These are phyloP conservation scores for Paramuricea clavata DNA, from an alignment of 92 coral and sea anemone species.

Conservation along the genomic window DNA sequence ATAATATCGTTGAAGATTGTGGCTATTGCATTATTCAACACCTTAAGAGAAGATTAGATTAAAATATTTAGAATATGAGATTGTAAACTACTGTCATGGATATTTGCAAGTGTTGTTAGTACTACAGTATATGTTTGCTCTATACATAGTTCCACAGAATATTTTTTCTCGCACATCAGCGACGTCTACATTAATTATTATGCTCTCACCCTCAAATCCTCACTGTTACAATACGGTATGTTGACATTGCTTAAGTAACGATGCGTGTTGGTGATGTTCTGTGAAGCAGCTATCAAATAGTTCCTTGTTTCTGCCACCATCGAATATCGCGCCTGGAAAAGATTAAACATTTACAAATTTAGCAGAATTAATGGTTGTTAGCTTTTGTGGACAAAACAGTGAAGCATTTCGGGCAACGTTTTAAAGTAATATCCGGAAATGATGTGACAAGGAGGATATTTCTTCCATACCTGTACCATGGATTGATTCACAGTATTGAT, in stretches of 20 bases:
- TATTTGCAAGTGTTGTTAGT: not conserved
- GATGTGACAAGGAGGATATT: too few relatives aligned
- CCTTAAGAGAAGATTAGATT: constrained; percentile 42
- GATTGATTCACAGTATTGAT: constrained; percentile 73
- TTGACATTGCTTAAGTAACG: constrained; percentile 75
- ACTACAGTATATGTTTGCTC: too few relatives aligned
- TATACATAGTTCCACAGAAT: too few relatives aligned
- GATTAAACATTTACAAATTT: constrained; percentile 1
- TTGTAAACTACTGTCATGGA: not conserved
- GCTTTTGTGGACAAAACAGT: not conserved
- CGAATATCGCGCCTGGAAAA: constrained; percentile 79
- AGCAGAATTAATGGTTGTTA: not conserved
- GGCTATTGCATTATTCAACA: constrained; percentile 47
- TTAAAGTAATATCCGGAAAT: too few relatives aligned
- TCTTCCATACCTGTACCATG: constrained; percentile 71
- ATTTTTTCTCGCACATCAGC: too few relatives aligned
- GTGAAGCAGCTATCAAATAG: constrained; percentile 88
- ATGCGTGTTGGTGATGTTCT: constrained; percentile 73
- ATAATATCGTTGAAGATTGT: constrained; percentile 93
- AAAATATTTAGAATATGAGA: not conserved
- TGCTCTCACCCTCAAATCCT: constrained; percentile 72
- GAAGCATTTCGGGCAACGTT: too few relatives aligned
- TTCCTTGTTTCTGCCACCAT: constrained; percentile 99
- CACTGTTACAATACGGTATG: constrained; percentile 79
- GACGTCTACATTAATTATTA: not conserved